These are phyloP conservation scores for Epicampocera succincta DNA, from an alignment of 2,888 invertebrate genomes.

Conservation along the genomic window DNA sequence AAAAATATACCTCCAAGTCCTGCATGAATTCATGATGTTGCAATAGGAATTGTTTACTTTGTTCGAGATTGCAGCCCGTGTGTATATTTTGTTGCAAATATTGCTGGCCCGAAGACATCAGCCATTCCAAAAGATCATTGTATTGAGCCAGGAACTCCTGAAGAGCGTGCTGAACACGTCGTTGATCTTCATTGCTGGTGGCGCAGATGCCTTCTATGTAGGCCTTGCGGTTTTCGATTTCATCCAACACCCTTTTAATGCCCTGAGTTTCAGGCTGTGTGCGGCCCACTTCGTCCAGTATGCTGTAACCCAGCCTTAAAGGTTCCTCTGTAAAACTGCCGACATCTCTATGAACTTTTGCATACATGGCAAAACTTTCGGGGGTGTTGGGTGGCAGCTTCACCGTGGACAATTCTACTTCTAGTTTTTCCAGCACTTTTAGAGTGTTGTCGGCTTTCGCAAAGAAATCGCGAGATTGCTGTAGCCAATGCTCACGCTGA, in stretches of 20 bases:
- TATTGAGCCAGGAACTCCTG: conserved; percentile 87
- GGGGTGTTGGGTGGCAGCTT: conserved; percentile 86
- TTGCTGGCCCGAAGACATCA: conserved; percentile 87
- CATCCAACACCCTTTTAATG: conserved; percentile 86
- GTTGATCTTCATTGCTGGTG: conserved; percentile 86
- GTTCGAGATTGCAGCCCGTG: conserved; percentile 86
- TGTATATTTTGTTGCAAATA: conserved; percentile 88
- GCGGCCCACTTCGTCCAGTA: conserved; percentile 86
- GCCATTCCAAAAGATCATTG: conserved; percentile 88
- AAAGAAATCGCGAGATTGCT: conserved; percentile 88
- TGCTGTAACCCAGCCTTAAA: conserved; percentile 87
- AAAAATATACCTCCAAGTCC: conserved; percentile 84
- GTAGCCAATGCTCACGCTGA: conserved; percentile 86
- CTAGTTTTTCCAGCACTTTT: conserved; percentile 88
- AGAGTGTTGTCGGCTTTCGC: conserved; percentile 87
- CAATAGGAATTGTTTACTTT: conserved; percentile 88
- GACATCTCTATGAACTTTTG: conserved; percentile 85
- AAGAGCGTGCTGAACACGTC: conserved; percentile 86
- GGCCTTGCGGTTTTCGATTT: conserved; percentile 88
- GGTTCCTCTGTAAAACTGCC: conserved; percentile 86
- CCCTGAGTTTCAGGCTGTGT: conserved; percentile 86
- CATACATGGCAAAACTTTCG: conserved; percentile 86
- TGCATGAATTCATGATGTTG: conserved; percentile 88
- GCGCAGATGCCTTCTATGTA: conserved; percentile 85
- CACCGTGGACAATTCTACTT: conserved; percentile 86